These are phyloP conservation scores for Catocala sponsa DNA, from an alignment of 2,888 invertebrate species.

Conservation along the genomic window DNA sequence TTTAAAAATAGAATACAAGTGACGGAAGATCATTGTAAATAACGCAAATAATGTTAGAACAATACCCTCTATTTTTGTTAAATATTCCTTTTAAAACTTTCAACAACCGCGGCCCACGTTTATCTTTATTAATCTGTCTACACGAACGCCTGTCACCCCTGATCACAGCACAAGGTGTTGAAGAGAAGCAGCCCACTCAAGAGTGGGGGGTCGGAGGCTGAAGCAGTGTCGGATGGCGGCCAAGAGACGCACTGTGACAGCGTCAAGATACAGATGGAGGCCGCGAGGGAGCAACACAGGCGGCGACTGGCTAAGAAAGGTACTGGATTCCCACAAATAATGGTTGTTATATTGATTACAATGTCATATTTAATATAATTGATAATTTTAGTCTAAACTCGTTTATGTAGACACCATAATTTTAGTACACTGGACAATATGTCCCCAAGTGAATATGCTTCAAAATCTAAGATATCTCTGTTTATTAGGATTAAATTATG, in stretches of 20 bases:
- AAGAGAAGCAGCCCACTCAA: constrained; percentile 77
- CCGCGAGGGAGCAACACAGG: constrained; percentile 79
- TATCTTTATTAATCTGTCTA: constrained; percentile 47
- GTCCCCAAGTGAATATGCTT: too few species aligned
- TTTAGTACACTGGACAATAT: too few species aligned
- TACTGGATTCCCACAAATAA: constrained; percentile 32
- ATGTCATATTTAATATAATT: too few species aligned
- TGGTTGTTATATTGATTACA: too few species aligned
- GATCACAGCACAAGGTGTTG: constrained; percentile 75
- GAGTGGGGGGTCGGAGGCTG: constrained; percentile 78
- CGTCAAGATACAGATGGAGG: constrained; percentile 85
- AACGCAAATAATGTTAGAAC: too few species aligned
- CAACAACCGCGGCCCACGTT: constrained; percentile 14
- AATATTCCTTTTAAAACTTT: constrained; percentile 14
- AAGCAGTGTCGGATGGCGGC: constrained; percentile 66
- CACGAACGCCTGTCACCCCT: constrained; percentile 46
- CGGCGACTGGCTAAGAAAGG: constrained; percentile 82
- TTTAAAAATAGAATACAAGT: too few species aligned
- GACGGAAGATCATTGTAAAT: too few species aligned
- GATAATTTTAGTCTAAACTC: too few species aligned
- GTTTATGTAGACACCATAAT: too few species aligned
- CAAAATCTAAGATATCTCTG: too few species aligned
- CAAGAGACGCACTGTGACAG: constrained; percentile 71
- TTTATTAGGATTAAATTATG: too few species aligned
- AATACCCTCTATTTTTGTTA: too few species aligned